phyloP scores from a whole-genome alignment of 2,797 vertebrate species.

The Rhabdophis nuchalis region DNA sequence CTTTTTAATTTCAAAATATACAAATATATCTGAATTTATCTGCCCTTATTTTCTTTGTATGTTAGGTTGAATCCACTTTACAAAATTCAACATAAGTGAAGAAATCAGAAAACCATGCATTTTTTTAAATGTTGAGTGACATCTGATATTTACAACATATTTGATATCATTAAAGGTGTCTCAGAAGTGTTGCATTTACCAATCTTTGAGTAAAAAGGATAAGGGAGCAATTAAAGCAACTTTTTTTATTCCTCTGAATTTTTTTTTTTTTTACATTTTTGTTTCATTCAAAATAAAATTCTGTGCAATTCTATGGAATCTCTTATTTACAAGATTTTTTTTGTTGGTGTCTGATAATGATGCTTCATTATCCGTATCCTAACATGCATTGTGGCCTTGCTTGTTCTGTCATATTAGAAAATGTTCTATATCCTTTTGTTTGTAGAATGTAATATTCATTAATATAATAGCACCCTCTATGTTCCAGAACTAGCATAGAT shows the following conservation, averaged over 20 bases:
- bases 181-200: not conserved
- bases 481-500: slow-evolving; percentile 50
- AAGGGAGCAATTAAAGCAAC: not conserved
- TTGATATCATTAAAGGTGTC: not conserved
- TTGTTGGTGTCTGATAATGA: not conserved
- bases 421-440: not conserved
- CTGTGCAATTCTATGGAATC: not conserved
- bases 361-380: slow-evolving; percentile 10
- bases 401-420: slow-evolving; percentile 21
- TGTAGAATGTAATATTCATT: slow-evolving; percentile 51
- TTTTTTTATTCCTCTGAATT: not conserved
- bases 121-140: not conserved
- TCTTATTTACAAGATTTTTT: slow-evolving; percentile 16
- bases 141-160: not conserved
- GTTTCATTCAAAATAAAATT: slow-evolving; percentile 7
- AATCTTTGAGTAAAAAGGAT: not conserved
- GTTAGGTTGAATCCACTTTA: not conserved
- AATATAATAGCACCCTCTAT: slow-evolving; percentile 66
- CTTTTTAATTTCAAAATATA: not conserved
- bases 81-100: not conserved
- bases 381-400: not conserved
- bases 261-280: not conserved
- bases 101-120: not conserved
- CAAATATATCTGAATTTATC: not conserved
- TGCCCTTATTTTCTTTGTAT: not conserved